Base-by-base conservation (phyloP, 2,113 vertebrate genomes). In the Anolis carolinensis region DNA sequence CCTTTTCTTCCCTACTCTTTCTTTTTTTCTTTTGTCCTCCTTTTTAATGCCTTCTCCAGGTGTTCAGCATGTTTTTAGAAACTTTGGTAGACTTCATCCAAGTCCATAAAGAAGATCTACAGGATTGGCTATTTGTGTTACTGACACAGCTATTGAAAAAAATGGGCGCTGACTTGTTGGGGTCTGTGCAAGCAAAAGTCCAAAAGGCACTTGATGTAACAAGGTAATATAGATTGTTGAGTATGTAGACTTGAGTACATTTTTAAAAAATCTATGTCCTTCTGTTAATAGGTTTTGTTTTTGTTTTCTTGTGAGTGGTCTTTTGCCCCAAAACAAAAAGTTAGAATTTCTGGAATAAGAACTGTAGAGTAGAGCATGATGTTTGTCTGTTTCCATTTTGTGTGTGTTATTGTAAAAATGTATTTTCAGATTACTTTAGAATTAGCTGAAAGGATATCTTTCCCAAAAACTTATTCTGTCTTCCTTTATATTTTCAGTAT, bases 31-130 rank as follows among this genome's bases (percentile, higher is more conserved):
- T 89, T 90, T 63, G 55, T 81, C 39, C 44, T n/a, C 44, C 65
- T 39, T 34, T 90, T 82, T 93, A 90, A 79, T 95, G 81, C 93
- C 82, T 91, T 89, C 91, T 94, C 6, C 93, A 99, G 98, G 98
- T 99, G 50, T 99, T 99, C 97, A 99, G 98, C 93, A 99, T 99
- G 98, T 99, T 99, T 97, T 95, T 99, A 97, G 98, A 99, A 95
- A 99, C 98, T 0, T 95, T 99, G 78, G 98, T 99, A 52, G 98
- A 99, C 94, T 99, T 99, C 95, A 97, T 99, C 91, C 96, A 94
- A 91, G 98, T 99, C 82, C 98, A 99, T 90, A 99, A 98, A 94
- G 98, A 99, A 1, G 98, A 99, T 89, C 96, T 99, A 83, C 98
- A 98, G 90, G 98, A 99, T 93, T 99, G 98, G 98, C 92, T 99